A percentile compares a stretch with the other conserved stretches of the same genome.
phyloP scores from a whole-genome alignment of 2,797 vertebrate species.

The Sebastes vulpes region DNA sequence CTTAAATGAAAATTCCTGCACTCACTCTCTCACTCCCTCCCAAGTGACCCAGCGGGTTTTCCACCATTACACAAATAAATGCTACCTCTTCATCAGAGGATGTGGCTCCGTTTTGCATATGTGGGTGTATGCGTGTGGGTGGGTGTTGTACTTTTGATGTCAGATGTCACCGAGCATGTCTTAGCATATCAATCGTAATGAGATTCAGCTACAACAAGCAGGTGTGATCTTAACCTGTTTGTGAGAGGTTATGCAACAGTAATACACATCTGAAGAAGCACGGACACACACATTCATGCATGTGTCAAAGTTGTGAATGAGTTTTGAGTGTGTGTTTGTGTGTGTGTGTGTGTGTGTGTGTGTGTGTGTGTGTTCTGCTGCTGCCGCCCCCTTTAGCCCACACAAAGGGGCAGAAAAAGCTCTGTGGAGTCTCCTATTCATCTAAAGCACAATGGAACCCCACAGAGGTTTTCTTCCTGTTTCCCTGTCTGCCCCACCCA shows the following conservation, averaged over 20 bases:
- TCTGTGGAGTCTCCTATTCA: conserved; percentile 85
- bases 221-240: conserved; percentile 29
- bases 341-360: conserved; percentile 49
- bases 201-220: conserved; percentile 27
- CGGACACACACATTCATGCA: conserved; percentile 12
- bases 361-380: conserved; percentile 51
- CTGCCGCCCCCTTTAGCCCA: conserved; percentile 68
- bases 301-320: conserved; percentile 52
- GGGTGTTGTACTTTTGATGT: conserved; percentile 43
- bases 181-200: conserved; percentile 33
- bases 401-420: conserved; percentile 82
- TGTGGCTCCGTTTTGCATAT: conserved; percentile 44
- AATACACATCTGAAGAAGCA: conserved; percentile 18
- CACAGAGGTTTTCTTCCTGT: conserved; percentile 87
- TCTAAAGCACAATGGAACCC: conserved; percentile 86
- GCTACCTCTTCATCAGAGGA: conserved; percentile 58
- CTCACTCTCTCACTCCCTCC: conserved; percentile 66
- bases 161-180: conserved; percentile 37
- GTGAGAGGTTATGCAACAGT: conserved; percentile 37
- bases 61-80: conserved; percentile 57
- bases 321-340: conserved; percentile 35
- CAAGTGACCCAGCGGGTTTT: conserved; percentile 71
- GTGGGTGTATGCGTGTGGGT: conserved; percentile 7
- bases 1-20: conserved; percentile 83
- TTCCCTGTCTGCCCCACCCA: conserved; percentile 83